These are phyloP conservation scores for Syngnathoides biaculeatus DNA, from an alignment of 2,113 vertebrate genomes.

Conservation along the genomic window DNA sequence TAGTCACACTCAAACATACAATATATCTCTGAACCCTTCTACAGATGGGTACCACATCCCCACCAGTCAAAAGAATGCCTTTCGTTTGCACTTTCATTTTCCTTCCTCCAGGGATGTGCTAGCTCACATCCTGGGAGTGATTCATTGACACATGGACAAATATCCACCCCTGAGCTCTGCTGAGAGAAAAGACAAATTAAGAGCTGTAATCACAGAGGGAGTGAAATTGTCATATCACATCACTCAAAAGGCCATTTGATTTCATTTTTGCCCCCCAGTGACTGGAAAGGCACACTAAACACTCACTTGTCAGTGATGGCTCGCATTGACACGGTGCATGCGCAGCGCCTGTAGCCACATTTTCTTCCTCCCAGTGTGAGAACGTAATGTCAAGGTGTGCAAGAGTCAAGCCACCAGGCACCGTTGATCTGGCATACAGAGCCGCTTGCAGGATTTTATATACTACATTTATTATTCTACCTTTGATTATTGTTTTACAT, in stretches of 20 bases:
- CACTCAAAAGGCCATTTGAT: constrained; percentile 14
- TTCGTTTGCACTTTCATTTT: neutral
- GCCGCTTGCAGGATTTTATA: neutral
- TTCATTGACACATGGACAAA: constrained; percentile 44
- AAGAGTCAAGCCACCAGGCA: constrained; percentile 1
- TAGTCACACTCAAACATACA: constrained; percentile 1
- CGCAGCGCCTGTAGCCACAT: neutral
- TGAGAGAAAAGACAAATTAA: constrained; percentile 63
- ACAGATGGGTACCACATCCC: neutral
- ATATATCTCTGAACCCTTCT: neutral
- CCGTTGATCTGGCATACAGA: neutral
- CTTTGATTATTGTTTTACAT: neutral
- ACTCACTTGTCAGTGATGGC: neutral
- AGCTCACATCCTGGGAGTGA: constrained; percentile 32
- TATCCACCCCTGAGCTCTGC: constrained; percentile 40
- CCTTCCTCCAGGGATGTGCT: constrained; percentile 27
- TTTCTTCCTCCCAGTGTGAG: neutral
- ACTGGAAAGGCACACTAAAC: neutral
- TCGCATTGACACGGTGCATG: neutral
- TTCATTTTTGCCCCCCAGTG: constrained; percentile 1
- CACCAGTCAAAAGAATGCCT: neutral
- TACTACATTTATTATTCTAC: neutral
- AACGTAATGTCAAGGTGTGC: neutral
- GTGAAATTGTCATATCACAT: constrained; percentile 53
- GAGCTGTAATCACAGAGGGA: constrained; percentile 54